These are phyloP conservation scores for Anas flavirostris DNA, from an alignment of 2,797 vertebrate genomes.

Conservation along the genomic window DNA sequence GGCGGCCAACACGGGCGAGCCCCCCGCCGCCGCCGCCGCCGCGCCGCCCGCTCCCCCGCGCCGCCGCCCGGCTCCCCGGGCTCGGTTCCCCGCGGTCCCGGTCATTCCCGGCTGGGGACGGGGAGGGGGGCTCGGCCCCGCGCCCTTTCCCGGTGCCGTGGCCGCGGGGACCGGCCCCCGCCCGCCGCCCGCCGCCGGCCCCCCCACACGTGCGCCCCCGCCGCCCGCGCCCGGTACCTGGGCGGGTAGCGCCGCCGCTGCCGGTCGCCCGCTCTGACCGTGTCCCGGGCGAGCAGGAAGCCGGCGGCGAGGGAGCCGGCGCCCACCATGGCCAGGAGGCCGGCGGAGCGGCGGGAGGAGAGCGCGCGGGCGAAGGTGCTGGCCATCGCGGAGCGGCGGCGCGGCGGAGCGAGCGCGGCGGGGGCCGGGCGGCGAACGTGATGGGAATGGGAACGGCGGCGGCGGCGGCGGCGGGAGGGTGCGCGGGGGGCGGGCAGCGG, in stretches of 20 bases:
- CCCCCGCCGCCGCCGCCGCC: background rate
- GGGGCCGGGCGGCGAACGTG: slow-evolving; percentile 35
- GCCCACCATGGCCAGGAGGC: slow-evolving; percentile 87
- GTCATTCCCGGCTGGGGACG: background rate
- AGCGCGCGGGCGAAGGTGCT: slow-evolving; percentile 88
- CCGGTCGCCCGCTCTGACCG: slow-evolving; percentile 81
- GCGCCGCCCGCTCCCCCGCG: background rate
- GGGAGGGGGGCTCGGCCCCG: background rate
- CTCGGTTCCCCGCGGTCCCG: background rate
- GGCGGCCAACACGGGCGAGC: background rate
- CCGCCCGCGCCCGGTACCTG: slow-evolving; percentile 80
- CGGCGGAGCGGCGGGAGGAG: slow-evolving; percentile 80
- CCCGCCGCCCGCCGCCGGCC: background rate
- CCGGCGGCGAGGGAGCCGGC: slow-evolving; percentile 88
- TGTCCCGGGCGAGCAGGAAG: slow-evolving; percentile 85
- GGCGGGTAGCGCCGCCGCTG: slow-evolving; percentile 89
- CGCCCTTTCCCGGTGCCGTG: background rate
- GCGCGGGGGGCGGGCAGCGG: background rate
- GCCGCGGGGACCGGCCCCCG: background rate
- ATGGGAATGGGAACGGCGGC: slow-evolving; percentile 4
- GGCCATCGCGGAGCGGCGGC: slow-evolving; percentile 81
- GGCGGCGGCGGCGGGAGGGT: background rate
- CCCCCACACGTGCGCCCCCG: background rate
- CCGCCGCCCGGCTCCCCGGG: background rate
- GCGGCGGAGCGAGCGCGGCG: background rate